Evolutionary conservation across 2,888 invertebrate species (phyloP).

Genomic region (Caenorhabditis sulstoni): DNA sequence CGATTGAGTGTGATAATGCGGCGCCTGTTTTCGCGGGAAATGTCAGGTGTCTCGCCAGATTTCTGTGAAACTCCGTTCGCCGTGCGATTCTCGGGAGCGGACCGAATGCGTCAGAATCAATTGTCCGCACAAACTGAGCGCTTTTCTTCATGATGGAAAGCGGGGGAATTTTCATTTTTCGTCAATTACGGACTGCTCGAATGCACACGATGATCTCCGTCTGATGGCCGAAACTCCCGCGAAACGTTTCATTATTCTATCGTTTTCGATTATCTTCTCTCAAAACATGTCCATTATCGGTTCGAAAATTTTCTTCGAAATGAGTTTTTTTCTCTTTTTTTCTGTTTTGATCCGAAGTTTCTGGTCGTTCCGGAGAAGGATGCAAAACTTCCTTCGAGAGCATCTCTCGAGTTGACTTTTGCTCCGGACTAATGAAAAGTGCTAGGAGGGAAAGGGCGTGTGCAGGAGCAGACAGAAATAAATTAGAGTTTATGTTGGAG

Average conservation of each 20-base stretch:
- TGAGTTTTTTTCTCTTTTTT: slow-evolving; percentile 1
- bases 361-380: background rate
- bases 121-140: no score
- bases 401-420: slow-evolving; percentile 5
- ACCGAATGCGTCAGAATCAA: no score
- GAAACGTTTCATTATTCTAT: background rate
- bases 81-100: slow-evolving; percentile 8
- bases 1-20: background rate
- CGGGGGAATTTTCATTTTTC: no score
- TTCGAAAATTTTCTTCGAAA: background rate
- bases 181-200: no score
- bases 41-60: background rate
- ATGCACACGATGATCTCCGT: no score
- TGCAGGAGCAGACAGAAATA: slow-evolving; percentile 8
- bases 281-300: slow-evolving; percentile 16
- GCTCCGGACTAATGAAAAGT: slow-evolving; percentile 1
- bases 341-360: background rate
- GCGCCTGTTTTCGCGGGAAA: background rate
- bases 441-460: background rate
- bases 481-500: slow-evolving; percentile 14
- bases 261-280: no score
- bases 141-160: no score
- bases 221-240: background rate
- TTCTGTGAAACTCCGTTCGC: slow-evolving; percentile 1
- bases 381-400: background rate